Evolutionary conservation across 2,113 vertebrate species (phyloP).

Genomic region (Melierax canorus): DNA sequence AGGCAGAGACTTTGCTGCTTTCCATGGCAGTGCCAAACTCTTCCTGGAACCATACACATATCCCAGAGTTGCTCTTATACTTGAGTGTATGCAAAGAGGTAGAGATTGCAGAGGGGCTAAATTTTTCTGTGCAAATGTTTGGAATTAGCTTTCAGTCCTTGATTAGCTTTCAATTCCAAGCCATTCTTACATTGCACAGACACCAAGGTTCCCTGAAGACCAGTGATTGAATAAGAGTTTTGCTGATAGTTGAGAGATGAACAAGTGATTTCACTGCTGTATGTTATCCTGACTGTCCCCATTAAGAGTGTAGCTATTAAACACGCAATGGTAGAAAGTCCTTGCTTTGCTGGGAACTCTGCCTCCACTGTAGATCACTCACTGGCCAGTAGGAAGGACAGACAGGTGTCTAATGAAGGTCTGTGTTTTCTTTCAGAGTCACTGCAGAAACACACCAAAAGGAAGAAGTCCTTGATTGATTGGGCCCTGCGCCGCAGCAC

Average conservation of each 20-base stretch:
- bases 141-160: background rate
- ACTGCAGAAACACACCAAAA: slow-evolving; percentile 69
- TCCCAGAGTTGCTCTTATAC: background rate
- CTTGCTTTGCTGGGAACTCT: background rate
- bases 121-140: background rate
- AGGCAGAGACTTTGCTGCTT: background rate
- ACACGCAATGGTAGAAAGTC: background rate
- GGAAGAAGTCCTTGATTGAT: slow-evolving; percentile 78
- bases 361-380: background rate
- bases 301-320: background rate
- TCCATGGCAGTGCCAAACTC: background rate
- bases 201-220: background rate
- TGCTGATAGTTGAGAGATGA: background rate
- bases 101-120: background rate
- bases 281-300: background rate
- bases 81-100: background rate
- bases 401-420: background rate
- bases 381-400: background rate
- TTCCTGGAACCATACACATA: background rate
- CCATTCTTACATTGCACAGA: background rate
- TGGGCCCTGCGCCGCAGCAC: slow-evolving; percentile 76
- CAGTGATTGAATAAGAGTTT: background rate
- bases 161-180: background rate
- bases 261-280: background rate
- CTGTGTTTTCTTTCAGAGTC: slow-evolving; percentile 38